Evolutionary conservation across 2,113 vertebrate species (phyloP).

Genomic region (Diadophis punctatus): DNA sequence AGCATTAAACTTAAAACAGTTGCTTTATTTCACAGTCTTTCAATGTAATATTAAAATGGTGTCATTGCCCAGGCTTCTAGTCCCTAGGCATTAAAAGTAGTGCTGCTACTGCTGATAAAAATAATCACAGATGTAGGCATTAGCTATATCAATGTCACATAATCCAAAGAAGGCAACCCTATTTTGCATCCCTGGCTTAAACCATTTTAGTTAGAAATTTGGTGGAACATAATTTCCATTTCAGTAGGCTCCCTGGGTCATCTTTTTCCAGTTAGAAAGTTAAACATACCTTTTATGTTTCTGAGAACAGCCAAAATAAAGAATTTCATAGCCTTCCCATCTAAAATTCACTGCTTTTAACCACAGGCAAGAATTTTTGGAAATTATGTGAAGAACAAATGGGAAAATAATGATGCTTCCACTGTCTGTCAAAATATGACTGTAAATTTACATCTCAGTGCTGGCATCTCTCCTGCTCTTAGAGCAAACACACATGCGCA

Average conservation of each 20-base stretch:
- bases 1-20: neutral
- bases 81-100: neutral
- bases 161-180: neutral
- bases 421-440: neutral
- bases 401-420: neutral
- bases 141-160: neutral
- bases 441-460: neutral
- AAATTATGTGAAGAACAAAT: neutral
- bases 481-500: neutral
- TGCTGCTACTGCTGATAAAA: neutral
- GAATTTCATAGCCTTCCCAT: neutral
- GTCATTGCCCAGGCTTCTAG: neutral
- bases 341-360: neutral
- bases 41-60: neutral
- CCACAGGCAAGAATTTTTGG: conserved; percentile 5
- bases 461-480: neutral
- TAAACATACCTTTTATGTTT: neutral
- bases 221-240: neutral
- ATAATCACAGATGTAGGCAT: neutral
- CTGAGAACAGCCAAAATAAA: neutral
- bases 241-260: neutral
- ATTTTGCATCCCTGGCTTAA: neutral
- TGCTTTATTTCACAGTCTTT: neutral
- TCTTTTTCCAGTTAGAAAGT: neutral
- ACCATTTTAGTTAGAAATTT: neutral